phyloP scores from a whole-genome alignment of 1,140 invertebrate genomes.

The Bicyclus anynana region DNA sequence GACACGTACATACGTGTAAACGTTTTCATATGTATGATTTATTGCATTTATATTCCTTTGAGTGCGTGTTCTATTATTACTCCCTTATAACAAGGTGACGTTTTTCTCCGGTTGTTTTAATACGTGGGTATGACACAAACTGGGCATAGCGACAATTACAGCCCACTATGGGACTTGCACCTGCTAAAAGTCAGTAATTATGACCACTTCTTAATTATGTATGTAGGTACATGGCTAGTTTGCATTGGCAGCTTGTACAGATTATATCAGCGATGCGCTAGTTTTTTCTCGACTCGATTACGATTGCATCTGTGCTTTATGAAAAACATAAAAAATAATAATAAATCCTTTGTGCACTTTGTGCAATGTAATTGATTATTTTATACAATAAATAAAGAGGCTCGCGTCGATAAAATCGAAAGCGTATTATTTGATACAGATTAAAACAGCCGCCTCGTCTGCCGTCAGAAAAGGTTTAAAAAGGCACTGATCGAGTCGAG shows the following conservation, averaged over 20 bases:
- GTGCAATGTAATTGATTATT: background rate
- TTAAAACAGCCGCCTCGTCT: constrained; percentile 5
- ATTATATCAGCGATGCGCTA: background rate
- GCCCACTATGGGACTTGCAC: constrained; percentile 53
- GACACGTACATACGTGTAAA: constrained; percentile 27
- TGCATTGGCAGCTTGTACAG: constrained; percentile 13
- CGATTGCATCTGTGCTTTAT: background rate
- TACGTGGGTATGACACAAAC: constrained; percentile 47
- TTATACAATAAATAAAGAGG: background rate
- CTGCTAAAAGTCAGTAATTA: constrained; percentile 60
- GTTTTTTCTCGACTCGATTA: background rate
- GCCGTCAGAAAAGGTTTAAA: constrained; percentile 2
- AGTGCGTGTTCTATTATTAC: constrained; percentile 32
- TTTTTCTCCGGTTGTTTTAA: constrained; percentile 46
- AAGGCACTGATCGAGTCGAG: constrained; percentile 15
- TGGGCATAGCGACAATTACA: constrained; percentile 20
- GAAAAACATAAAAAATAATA: background rate
- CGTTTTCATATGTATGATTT: constrained; percentile 35
- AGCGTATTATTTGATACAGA: constrained; percentile 12
- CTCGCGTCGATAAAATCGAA: background rate
- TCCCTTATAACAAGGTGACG: constrained; percentile 42
- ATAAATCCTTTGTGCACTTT: background rate
- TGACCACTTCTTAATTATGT: constrained; percentile 47
- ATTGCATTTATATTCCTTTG: constrained; percentile 38
- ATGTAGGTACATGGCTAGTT: constrained; percentile 40